Percentiles rank a stretch among this genome's conserved stretches.
Conservation (phyloP, 2,888 invertebrate species). For the Ptycholaimellus sp. region DNA sequence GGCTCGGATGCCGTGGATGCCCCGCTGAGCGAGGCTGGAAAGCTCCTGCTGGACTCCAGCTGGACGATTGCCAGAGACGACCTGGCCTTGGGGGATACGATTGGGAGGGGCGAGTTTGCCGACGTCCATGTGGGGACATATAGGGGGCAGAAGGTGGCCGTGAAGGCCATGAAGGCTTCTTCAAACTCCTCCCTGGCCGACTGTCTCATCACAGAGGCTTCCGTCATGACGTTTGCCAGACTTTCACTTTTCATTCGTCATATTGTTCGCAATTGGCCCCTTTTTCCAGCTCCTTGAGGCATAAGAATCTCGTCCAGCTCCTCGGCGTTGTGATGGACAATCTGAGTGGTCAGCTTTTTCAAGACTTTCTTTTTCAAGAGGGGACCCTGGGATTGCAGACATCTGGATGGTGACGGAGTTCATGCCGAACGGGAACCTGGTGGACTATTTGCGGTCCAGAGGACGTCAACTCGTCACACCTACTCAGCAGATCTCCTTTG, state of each 20-base stretch:
- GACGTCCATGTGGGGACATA: constrained; percentile 77
- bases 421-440: constrained; percentile 92
- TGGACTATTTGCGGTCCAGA: constrained; percentile 83
- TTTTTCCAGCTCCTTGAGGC: constrained; percentile 52
- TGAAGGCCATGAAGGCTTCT: constrained; percentile 83
- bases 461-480: constrained; percentile 83
- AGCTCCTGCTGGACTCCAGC: no score
- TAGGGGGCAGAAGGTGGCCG: constrained; percentile 51
- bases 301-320: constrained; percentile 80
- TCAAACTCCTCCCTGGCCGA: constrained; percentile 68
- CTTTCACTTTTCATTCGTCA: neutral
- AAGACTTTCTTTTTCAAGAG: no score
- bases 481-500: constrained; percentile 86
- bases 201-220: constrained; percentile 78
- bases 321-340: constrained; percentile 63
- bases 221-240: constrained; percentile 64
- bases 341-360: no score
- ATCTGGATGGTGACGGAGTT: constrained; percentile 46
- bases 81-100: constrained; percentile 52
- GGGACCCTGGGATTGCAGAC: no score
- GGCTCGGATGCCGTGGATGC: no score
- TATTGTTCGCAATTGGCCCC: neutral
- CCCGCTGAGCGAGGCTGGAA: no score
- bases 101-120: constrained; percentile 96
- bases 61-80: constrained; percentile 18